A percentile compares a stretch with the other conserved stretches of the same genome.
Evolutionary conservation across 1,140 invertebrate genomes (phyloP).

Genomic region (Halesus radiatus): DNA sequence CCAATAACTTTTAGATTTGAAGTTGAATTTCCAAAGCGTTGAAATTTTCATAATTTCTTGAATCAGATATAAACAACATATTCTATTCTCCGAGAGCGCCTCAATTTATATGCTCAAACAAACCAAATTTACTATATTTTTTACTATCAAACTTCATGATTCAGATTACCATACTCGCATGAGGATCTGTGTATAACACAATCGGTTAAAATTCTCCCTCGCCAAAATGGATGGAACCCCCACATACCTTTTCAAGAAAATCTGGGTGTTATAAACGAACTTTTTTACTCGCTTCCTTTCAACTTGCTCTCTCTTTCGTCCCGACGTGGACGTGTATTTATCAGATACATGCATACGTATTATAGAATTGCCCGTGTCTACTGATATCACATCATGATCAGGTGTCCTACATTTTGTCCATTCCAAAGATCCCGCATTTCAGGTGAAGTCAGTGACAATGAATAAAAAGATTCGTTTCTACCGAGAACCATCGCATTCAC

Average conservation of each 20-base stretch:
- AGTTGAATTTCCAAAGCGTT: too few species aligned
- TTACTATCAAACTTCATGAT: too few species aligned
- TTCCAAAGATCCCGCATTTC: not conserved
- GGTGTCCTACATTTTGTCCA: conserved; percentile 35
- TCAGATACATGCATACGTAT: conserved; percentile 2
- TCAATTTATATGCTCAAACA: too few species aligned
- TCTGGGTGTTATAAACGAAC: not conserved
- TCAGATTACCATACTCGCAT: too few species aligned
- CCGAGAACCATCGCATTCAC: not conserved
- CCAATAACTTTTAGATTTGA: too few species aligned
- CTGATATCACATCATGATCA: conserved; percentile 36
- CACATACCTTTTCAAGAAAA: not conserved
- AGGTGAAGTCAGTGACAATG: not conserved
- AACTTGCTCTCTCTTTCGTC: not conserved
- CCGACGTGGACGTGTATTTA: not conserved
- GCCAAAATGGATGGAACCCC: not conserved
- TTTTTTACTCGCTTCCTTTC: not conserved
- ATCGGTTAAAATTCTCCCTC: too few species aligned
- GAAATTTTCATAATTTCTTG: too few species aligned
- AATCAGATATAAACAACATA: too few species aligned
- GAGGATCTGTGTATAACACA: too few species aligned
- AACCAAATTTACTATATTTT: too few species aligned
- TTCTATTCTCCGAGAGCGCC: too few species aligned
- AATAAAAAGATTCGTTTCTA: conserved; percentile 5
- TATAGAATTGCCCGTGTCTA: conserved; percentile 22